Base-by-base conservation (phyloP, 2,113 vertebrate genomes). In the Henicopernis longicauda region DNA sequence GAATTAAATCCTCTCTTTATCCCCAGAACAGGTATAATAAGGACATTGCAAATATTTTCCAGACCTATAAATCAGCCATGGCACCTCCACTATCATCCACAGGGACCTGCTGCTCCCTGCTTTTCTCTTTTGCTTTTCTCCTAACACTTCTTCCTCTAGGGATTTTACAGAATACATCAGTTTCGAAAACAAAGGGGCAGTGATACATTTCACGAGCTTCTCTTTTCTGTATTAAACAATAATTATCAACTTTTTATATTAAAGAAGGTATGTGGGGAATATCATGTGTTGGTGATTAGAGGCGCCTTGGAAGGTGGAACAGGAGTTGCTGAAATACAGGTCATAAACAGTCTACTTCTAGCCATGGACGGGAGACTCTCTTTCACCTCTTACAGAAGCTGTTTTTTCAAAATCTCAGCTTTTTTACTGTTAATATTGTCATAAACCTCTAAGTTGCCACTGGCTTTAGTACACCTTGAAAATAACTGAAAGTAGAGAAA, bases 1-100 rank as follows among this genome's bases (percentile, higher is more conserved):
- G 86, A 92, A 74, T 49, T 96, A 95, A 97, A 94, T 93, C 93
- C 66, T 97, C 80, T 95, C 92, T 97, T 97, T 96, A 97, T 98
- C 97, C 96, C 16, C 58, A 81, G 95, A 93, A 94, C 55, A 83
- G 84, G 77, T 82, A 71, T 66, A 88, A 96, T 89, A 70, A 8
- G 61, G 82, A 73, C 44, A 71, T 59, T 74, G 62, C 57, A 96
- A 85, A 78, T 90, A 66, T 81, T 93, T 89, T 36, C 59, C 55
- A 89, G 63, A 58, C 36, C 77, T 65, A 83, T 93, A 93, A 95
- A 95, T 94, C 93, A 95, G 38, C 62, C 18, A 19, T 55, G 54
- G 91, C 55, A 91, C 62, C 82, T 96, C 78, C 62, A 4, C 54
- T 66, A 26, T 83, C 74, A 86, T 59, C 84, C 73, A 58, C 36